Percentiles rank a stretch among this genome's conserved stretches.
Conservation (phyloP, 2,113 vertebrate genomes). For the Mormyrus lacerda region DNA sequence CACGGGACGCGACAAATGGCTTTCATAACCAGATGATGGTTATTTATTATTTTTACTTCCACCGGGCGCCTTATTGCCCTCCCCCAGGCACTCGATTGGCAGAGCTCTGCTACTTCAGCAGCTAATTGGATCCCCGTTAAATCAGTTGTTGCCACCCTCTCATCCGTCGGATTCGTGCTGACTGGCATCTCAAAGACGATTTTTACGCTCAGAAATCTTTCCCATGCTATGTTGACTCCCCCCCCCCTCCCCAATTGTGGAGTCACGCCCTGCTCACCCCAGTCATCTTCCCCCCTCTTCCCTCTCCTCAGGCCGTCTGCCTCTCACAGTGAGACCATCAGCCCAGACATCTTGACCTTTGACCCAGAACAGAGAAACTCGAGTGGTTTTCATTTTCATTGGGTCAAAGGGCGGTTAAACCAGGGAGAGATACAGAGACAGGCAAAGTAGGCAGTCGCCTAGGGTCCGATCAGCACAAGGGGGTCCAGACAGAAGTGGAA, state of each 20-base stretch:
- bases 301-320: neutral
- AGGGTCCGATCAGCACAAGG: neutral
- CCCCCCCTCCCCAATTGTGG: too few species aligned
- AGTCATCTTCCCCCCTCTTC: neutral
- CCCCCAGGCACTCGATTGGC: conserved; percentile 9
- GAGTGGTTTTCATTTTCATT: neutral
- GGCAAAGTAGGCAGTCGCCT: neutral
- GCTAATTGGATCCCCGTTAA: conserved; percentile 38
- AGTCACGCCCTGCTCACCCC: too few species aligned
- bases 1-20: neutral
- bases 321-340: neutral
- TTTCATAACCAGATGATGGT: conserved; percentile 6
- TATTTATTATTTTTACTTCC: neutral
- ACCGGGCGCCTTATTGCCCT: conserved; percentile 13
- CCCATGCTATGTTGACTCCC: neutral
- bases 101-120: conserved; percentile 26
- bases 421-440: neutral
- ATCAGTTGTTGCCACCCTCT: conserved; percentile 23
- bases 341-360: neutral
- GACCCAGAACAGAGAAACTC: neutral
- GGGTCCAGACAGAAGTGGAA: neutral
- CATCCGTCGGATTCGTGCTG: conserved; percentile 19
- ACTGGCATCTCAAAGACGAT: neutral
- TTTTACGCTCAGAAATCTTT: neutral
- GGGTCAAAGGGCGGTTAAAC: neutral